A percentile compares a stretch with the other conserved stretches of the same genome.
phyloP scores from a whole-genome alignment of 2,797 vertebrate genomes.

The Cryptoblepharus egeriae region DNA sequence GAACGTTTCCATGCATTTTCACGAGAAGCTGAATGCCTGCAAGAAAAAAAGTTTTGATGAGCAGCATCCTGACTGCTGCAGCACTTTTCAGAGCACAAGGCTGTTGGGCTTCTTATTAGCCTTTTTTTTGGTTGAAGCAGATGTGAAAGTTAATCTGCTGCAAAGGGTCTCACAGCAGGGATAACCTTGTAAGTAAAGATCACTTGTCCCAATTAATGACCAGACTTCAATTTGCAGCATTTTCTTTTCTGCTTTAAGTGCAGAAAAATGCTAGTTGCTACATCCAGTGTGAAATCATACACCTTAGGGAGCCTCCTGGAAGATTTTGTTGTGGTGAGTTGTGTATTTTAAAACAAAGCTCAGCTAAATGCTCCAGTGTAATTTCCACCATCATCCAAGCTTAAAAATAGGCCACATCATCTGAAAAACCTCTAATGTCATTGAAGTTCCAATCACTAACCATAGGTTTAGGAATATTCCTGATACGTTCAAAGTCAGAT shows the following conservation, averaged over 20 bases:
- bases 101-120: conserved; percentile 49
- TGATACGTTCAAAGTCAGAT: not conserved
- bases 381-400: conserved; percentile 1
- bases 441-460: not conserved
- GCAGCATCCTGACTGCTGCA: conserved; percentile 14
- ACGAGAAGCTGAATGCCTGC: not conserved
- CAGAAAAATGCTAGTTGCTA: conserved; percentile 45
- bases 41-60: not conserved
- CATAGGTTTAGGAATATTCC: not conserved
- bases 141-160: conserved; percentile 50
- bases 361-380: conserved; percentile 36
- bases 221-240: conserved; percentile 50
- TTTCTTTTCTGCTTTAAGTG: conserved; percentile 39
- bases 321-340: conserved; percentile 3
- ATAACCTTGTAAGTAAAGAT: conserved; percentile 48
- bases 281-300: conserved; percentile 21
- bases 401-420: conserved; percentile 2
- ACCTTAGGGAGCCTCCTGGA: conserved; percentile 13
- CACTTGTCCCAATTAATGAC: conserved; percentile 52
- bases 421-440: conserved; percentile 11
- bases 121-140: conserved; percentile 31
- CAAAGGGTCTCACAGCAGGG: conserved; percentile 55
- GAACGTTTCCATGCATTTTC: not conserved
- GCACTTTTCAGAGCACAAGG: conserved; percentile 39
- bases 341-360: conserved; percentile 32